These are phyloP conservation scores for Lepidurus apus DNA, from an alignment of 1,140 invertebrate genomes.

Conservation along the genomic window DNA sequence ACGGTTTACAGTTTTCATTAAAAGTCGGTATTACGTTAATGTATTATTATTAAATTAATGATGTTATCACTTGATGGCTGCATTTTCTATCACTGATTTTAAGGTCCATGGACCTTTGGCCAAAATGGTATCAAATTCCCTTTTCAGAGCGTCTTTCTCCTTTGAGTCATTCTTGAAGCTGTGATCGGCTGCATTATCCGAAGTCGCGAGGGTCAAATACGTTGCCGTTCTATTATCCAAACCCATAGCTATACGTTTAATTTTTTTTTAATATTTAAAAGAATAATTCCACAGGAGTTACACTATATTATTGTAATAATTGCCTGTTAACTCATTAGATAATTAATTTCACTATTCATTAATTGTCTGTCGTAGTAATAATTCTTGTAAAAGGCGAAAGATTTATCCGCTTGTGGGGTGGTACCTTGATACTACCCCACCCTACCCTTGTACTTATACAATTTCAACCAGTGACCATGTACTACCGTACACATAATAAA, in stretches of 20 bases:
- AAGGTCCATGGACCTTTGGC: not conserved
- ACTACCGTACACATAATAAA: no score
- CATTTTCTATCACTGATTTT: constrained; percentile 19
- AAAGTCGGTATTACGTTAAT: no score
- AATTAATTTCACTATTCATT: no score
- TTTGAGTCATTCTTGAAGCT: not conserved
- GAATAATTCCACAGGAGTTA: no score
- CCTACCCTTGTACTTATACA: no score
- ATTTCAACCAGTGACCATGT: no score
- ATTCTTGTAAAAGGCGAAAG: no score
- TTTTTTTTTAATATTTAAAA: no score
- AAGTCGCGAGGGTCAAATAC: constrained; percentile 23
- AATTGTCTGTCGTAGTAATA: no score
- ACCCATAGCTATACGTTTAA: not conserved
- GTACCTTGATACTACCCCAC: no score
- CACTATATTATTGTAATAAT: not conserved
- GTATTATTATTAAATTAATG: not conserved
- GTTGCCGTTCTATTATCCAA: constrained; percentile 27
- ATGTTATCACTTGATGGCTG: not conserved
- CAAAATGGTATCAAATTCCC: not conserved
- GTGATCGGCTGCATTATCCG: not conserved
- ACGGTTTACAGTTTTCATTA: not conserved
- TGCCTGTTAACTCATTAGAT: no score
- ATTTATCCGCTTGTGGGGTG: no score
- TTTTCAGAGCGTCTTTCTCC: not conserved